These are phyloP conservation scores for Ramphastos sulfuratus DNA, from an alignment of 2,113 vertebrate genomes.

Conservation along the genomic window DNA sequence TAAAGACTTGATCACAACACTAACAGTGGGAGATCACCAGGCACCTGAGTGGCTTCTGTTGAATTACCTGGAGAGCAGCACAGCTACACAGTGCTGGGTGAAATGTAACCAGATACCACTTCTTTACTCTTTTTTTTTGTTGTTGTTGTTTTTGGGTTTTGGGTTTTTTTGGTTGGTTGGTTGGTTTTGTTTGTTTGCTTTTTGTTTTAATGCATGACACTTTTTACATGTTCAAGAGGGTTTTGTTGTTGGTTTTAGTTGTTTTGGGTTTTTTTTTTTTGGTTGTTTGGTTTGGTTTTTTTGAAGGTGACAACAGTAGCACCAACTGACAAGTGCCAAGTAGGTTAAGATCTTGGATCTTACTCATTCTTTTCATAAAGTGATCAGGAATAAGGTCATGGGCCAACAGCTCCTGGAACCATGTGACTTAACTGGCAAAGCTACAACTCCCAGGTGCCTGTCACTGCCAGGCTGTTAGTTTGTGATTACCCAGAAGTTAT, in stretches of 20 bases:
- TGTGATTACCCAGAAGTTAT: neutral
- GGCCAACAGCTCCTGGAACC: neutral
- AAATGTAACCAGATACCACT: neutral
- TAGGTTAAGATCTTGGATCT: neutral
- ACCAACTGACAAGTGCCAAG: neutral
- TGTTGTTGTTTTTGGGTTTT: too few relatives aligned
- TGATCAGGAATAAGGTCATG: neutral
- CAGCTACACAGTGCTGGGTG: rapidly evolving
- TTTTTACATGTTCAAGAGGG: neutral
- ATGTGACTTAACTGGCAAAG: neutral
- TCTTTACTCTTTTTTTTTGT: neutral
- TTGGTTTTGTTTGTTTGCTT: neutral
- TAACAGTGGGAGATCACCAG: neutral
- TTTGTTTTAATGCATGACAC: neutral
- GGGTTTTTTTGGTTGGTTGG: too few relatives aligned
- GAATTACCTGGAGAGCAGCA: neutral
- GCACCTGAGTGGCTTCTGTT: neutral
- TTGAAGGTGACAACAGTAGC: neutral
- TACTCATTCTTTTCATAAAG: neutral
- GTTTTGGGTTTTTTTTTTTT: too few relatives aligned
- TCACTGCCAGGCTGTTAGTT: neutral
- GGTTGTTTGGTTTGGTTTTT: neutral
- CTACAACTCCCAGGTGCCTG: neutral
- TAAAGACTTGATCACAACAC: neutral
- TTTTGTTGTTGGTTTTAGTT: too few relatives aligned